phyloP scores from a whole-genome alignment of 37 sponge, comb jelly and placozoan species.

The Geodia barretti region DNA sequence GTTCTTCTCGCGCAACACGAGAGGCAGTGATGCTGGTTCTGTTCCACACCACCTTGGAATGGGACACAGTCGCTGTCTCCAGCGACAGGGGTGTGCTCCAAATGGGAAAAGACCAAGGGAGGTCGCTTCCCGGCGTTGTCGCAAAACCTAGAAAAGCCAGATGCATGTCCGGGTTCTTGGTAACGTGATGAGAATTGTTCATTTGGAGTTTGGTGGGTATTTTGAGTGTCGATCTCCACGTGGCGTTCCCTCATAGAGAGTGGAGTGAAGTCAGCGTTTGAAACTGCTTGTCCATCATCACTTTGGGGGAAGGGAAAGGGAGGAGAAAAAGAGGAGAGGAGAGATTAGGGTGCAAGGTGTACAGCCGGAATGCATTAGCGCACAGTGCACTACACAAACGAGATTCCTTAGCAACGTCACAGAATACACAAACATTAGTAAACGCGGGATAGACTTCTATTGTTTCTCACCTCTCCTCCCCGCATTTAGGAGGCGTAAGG shows the following conservation, averaged over 20 bases:
- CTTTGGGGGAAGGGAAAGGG: neutral
- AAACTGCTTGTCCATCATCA: too few species aligned
- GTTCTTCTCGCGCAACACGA: neutral
- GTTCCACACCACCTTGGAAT: slow-evolving; percentile 10
- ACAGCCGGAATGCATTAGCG: neutral
- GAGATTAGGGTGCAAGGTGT: neutral
- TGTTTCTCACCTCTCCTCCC: neutral
- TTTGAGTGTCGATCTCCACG: too few species aligned
- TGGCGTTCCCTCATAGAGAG: too few species aligned
- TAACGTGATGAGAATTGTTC: too few species aligned
- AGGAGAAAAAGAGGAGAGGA: neutral
- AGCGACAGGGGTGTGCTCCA: slow-evolving; percentile 3
- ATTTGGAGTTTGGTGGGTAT: too few species aligned
- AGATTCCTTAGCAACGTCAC: neutral
- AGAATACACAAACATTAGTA: neutral
- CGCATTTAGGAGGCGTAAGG: too few species aligned
- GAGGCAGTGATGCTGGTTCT: too few species aligned
- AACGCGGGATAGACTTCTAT: too few species aligned
- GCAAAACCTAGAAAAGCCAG: too few species aligned
- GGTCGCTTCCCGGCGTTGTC: neutral
- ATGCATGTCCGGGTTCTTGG: too few species aligned
- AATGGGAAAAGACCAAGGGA: slow-evolving; percentile 5
- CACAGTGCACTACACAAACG: neutral
- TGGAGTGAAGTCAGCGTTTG: too few species aligned
- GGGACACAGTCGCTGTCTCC: neutral